These are phyloP conservation scores for Latrodectus geometricus DNA, from an alignment of 1,140 invertebrate species.

Conservation along the genomic window DNA sequence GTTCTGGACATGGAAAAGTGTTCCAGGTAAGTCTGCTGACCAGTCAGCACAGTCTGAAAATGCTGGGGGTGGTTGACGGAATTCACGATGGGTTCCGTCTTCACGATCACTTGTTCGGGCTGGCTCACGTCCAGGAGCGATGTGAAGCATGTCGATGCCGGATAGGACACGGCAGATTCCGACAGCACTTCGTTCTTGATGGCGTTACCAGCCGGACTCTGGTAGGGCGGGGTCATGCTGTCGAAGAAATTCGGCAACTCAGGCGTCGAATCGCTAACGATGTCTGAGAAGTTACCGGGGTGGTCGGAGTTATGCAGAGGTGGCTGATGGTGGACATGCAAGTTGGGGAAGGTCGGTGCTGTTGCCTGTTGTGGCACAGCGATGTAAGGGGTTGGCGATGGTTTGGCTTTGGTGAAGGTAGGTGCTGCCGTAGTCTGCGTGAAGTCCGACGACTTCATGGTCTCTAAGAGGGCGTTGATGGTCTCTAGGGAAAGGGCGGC, in stretches of 20 bases:
- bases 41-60: neutral
- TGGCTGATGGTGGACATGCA: neutral
- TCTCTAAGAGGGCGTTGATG: neutral
- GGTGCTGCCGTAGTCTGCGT: too few species aligned
- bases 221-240: slow-evolving; percentile 39
- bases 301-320: neutral
- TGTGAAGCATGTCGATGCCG: slow-evolving; percentile 14
- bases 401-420: neutral
- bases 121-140: slow-evolving; percentile 42
- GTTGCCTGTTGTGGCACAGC: slow-evolving; percentile 8
- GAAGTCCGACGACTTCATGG: neutral
- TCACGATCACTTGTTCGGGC: slow-evolving; percentile 48
- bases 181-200: slow-evolving; percentile 38
- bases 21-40: slow-evolving; percentile 26
- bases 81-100: neutral
- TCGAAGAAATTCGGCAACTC: slow-evolving; percentile 33
- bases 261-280: neutral
- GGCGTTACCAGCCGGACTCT: slow-evolving; percentile 14
- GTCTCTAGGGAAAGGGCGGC: neutral
- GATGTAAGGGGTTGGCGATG: neutral
- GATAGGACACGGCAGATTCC: neutral
- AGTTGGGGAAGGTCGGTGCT: neutral
- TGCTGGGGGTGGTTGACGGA: slow-evolving; percentile 8
- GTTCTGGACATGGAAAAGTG: slow-evolving; percentile 35
- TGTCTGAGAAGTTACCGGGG: neutral